phyloP scores from a whole-genome alignment of 2,888 invertebrate genomes.

The Chymomyza caudatula region DNA sequence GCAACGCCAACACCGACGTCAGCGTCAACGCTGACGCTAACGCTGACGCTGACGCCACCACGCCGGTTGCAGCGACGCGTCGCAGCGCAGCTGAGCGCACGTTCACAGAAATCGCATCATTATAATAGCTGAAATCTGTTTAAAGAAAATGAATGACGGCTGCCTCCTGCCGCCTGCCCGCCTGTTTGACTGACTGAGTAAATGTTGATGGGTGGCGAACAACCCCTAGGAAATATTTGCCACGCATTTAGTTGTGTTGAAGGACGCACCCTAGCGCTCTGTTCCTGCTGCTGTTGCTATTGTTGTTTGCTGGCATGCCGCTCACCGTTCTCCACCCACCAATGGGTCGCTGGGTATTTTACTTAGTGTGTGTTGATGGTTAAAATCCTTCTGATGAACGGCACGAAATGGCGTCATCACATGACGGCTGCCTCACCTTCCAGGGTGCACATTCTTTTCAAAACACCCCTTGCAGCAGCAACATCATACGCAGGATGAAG shows the following conservation, averaged over 20 bases:
- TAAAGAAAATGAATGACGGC: conserved; percentile 47
- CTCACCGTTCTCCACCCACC: conserved; percentile 4
- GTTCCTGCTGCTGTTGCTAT: conserved; percentile 38
- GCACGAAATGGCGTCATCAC: conserved; percentile 62
- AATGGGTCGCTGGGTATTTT: conserved; percentile 27
- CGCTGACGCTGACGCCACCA: not conserved
- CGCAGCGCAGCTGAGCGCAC: conserved; percentile 1
- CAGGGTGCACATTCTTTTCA: not conserved
- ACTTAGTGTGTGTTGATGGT: conserved; percentile 38
- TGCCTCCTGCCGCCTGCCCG: not conserved
- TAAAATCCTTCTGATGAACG: conserved; percentile 50
- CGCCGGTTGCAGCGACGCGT: not conserved
- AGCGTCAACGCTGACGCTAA: not conserved
- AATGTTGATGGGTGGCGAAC: conserved; percentile 19
- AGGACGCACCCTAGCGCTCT: conserved; percentile 18
- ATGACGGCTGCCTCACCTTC: conserved; percentile 20
- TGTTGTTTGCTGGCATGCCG: conserved; percentile 30
- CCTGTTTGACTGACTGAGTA: conserved; percentile 2
- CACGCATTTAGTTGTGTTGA: not conserved
- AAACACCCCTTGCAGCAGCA: conserved; percentile 20
- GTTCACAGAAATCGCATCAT: conserved; percentile 60
- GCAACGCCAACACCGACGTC: not conserved
- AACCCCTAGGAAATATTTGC: conserved; percentile 16
- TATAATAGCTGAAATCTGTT: conserved; percentile 66
- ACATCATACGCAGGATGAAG: too few relatives aligned